Percentiles rank a stretch among this genome's conserved stretches.
Evolutionary conservation across 2,888 invertebrate genomes (phyloP).

Genomic region (Serrognathus titanus): DNA sequence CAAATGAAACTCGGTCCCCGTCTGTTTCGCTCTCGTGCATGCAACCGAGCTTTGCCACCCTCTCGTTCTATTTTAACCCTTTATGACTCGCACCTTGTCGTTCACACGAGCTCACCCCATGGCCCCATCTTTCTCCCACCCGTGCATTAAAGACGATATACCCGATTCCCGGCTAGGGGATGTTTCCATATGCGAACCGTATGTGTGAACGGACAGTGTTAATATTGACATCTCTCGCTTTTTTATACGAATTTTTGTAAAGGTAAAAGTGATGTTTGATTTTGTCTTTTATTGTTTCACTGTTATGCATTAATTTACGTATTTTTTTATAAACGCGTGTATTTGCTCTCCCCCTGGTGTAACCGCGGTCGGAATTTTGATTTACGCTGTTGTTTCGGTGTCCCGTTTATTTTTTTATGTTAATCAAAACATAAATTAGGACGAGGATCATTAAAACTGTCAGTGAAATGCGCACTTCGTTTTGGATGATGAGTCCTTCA

Average conservation of each 20-base stretch:
- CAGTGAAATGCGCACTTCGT: too few species aligned
- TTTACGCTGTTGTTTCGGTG: not conserved
- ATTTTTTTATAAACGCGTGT: slow-evolving; percentile 1
- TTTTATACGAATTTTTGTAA: slow-evolving; percentile 41
- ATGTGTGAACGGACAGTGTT: slow-evolving; percentile 32
- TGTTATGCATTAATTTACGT: slow-evolving; percentile 26
- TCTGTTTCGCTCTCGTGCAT: slow-evolving; percentile 4
- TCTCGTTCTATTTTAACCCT: slow-evolving; percentile 33
- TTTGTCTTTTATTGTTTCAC: slow-evolving; percentile 42
- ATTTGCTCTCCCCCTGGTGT: not conserved
- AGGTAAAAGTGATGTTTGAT: slow-evolving; percentile 46
- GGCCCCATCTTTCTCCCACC: slow-evolving; percentile 23
- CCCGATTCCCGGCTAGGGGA: slow-evolving; percentile 19
- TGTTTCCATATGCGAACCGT: slow-evolving; percentile 23
- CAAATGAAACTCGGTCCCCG: not conserved
- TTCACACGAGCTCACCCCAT: slow-evolving; percentile 21
- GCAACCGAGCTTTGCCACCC: not conserved
- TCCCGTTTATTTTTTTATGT: not conserved
- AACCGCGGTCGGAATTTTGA: not conserved
- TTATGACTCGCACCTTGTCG: slow-evolving; percentile 21
- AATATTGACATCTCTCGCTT: slow-evolving; percentile 43
- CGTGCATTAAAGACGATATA: slow-evolving; percentile 33
- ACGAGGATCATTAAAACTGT: not conserved
- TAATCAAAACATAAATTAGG: not conserved
- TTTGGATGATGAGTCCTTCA: too few species aligned